These are phyloP conservation scores for Isotomurus palustris DNA, from an alignment of 2,888 invertebrate species.

Conservation along the genomic window DNA sequence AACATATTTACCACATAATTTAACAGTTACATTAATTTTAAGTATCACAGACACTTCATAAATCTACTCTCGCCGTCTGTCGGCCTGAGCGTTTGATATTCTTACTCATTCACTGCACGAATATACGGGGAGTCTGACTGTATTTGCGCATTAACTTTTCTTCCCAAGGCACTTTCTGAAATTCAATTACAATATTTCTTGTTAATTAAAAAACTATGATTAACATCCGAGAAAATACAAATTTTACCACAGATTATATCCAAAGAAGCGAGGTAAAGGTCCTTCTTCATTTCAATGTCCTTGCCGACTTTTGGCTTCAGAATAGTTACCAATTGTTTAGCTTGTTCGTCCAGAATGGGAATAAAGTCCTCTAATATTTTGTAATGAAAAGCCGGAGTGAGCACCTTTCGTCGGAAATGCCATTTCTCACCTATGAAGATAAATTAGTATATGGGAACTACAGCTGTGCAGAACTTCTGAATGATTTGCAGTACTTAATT, in stretches of 20 bases:
- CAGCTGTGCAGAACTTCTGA: background rate
- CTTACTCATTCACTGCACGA: constrained; percentile 57
- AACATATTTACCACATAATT: background rate
- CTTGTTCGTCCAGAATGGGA: constrained; percentile 63
- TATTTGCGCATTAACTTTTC: constrained; percentile 65
- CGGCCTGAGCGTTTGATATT: too few relatives aligned
- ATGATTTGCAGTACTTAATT: background rate
- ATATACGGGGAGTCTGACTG: constrained; percentile 64
- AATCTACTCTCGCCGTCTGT: too few relatives aligned
- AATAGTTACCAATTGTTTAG: constrained; percentile 57
- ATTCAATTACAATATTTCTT: constrained; percentile 29
- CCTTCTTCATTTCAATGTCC: constrained; percentile 56
- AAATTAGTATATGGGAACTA: background rate
- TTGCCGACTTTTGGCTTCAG: constrained; percentile 49
- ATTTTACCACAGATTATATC: constrained; percentile 64
- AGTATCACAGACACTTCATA: too few relatives aligned
- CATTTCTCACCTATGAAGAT: constrained; percentile 54
- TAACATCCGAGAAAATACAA: constrained; percentile 8
- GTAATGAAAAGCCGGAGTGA: constrained; percentile 75
- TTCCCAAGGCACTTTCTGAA: constrained; percentile 80
- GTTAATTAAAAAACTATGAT: background rate
- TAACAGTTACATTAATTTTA: constrained; percentile 47
- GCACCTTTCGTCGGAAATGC: constrained; percentile 63
- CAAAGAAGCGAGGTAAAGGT: constrained; percentile 59
- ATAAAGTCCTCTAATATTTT: constrained; percentile 68